Evolutionary conservation across 2,113 vertebrate species (phyloP).

Genomic region (Spizaetus ornatus): DNA sequence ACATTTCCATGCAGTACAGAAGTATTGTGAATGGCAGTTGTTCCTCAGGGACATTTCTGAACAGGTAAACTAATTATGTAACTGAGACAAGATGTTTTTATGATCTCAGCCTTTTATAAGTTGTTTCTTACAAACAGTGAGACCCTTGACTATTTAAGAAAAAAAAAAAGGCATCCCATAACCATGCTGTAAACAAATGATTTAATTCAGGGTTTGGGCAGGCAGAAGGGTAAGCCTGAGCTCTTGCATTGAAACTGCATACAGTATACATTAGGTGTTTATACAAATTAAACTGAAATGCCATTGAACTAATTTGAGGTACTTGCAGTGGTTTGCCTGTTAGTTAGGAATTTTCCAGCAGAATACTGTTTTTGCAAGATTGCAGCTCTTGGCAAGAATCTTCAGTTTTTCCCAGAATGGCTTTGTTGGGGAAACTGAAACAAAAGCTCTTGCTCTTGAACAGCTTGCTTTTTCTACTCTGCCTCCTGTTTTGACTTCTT

Average conservation of each 20-base stretch:
- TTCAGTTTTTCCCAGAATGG: slow-evolving; percentile 6
- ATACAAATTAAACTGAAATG: neutral
- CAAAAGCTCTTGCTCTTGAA: slow-evolving; percentile 7
- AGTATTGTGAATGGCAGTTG: neutral
- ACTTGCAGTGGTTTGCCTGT: slow-evolving; percentile 5
- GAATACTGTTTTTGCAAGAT: slow-evolving; percentile 37
- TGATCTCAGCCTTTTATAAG: neutral
- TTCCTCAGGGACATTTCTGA: neutral
- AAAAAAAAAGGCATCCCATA: neutral
- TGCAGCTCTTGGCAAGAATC: slow-evolving; percentile 41
- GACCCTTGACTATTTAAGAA: neutral
- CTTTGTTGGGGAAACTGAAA: slow-evolving; percentile 48
- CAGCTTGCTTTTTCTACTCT: slow-evolving; percentile 3
- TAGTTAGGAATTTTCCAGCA: slow-evolving; percentile 48
- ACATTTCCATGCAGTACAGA: neutral
- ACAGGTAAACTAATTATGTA: neutral
- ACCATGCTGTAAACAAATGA: neutral
- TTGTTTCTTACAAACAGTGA: neutral
- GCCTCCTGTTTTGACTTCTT: neutral
- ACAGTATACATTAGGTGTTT: neutral
- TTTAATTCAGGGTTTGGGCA: neutral
- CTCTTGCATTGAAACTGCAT: neutral
- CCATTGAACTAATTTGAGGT: neutral
- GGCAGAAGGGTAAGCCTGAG: neutral
- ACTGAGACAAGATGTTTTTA: neutral